These are phyloP conservation scores for Limnephilus lunatus DNA, from an alignment of 2,888 invertebrate genomes.

Conservation along the genomic window DNA sequence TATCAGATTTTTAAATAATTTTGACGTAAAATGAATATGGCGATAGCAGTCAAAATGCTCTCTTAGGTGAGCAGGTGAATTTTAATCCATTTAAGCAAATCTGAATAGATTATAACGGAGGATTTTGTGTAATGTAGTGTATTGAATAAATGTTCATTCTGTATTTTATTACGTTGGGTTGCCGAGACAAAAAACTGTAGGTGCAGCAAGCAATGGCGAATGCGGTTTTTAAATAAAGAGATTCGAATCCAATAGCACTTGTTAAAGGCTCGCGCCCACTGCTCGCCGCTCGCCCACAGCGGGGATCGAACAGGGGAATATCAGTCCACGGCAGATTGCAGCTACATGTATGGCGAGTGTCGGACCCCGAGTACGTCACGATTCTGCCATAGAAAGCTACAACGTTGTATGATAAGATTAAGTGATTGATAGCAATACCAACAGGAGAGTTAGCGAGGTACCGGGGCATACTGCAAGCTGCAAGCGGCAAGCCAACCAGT, in stretches of 20 bases:
- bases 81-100: no score
- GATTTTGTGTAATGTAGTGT: neutral
- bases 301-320: conserved; percentile 45
- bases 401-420: conserved; percentile 57
- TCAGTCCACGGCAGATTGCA: conserved; percentile 29
- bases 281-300: conserved; percentile 39
- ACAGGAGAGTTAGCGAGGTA: conserved; percentile 46
- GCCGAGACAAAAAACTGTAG: neutral
- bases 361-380: conserved; percentile 44
- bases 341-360: conserved; percentile 27
- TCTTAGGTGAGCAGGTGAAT: no score
- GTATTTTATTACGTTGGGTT: neutral
- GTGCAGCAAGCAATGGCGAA: conserved; percentile 2
- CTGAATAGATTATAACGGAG: neutral
- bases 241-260: conserved; percentile 33
- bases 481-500: neutral
- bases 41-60: neutral
- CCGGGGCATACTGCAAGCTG: conserved; percentile 13
- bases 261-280: conserved; percentile 23
- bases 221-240: conserved; percentile 15
- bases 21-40: neutral
- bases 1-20: neutral
- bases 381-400: conserved; percentile 46
- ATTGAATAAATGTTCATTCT: neutral
- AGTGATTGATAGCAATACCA: conserved; percentile 58